Evolutionary conservation across 2,113 vertebrate species (phyloP).

Genomic region (Pelmatolapia mariae): DNA sequence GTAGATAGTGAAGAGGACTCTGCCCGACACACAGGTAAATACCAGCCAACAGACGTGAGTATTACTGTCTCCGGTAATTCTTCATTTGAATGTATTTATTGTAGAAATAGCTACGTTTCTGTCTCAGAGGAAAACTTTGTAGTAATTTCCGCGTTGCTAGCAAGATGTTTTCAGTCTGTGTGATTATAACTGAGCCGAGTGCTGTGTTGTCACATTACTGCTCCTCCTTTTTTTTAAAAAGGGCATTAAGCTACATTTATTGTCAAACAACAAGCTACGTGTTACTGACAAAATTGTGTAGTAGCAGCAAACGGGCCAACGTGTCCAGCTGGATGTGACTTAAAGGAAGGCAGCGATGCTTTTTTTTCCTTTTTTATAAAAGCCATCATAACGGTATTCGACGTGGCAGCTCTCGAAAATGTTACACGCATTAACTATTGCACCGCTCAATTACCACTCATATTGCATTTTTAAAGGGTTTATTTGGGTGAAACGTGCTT

Average conservation of each 20-base stretch:
- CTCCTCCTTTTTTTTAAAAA: not conserved
- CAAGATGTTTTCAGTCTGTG: conserved; percentile 4
- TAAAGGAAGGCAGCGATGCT: not conserved
- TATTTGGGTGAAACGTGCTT: not conserved
- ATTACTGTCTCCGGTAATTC: fast-evolving
- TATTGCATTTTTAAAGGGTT: not conserved
- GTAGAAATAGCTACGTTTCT: not conserved
- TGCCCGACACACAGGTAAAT: conserved; percentile 57
- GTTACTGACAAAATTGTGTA: not conserved
- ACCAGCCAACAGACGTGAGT: not conserved
- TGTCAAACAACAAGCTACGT: not conserved
- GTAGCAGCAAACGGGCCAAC: not conserved
- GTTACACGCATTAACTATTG: not conserved
- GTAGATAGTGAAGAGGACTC: conserved; percentile 3
- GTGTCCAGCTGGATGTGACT: not conserved
- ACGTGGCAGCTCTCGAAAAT: conserved; percentile 68
- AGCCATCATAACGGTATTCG: conserved; percentile 59
- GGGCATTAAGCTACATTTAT: not conserved
- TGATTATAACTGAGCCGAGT: not conserved
- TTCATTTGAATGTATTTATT: not conserved
- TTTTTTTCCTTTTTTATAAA: not conserved
- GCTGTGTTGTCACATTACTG: not conserved
- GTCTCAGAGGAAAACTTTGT: conserved; percentile 25
- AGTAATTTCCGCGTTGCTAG: conserved; percentile 35
- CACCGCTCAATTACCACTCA: not conserved